Percentiles rank a stretch among this genome's conserved stretches.
phyloP scores from a whole-genome alignment of 2,797 vertebrate species.

The Phalloptychus januarius region DNA sequence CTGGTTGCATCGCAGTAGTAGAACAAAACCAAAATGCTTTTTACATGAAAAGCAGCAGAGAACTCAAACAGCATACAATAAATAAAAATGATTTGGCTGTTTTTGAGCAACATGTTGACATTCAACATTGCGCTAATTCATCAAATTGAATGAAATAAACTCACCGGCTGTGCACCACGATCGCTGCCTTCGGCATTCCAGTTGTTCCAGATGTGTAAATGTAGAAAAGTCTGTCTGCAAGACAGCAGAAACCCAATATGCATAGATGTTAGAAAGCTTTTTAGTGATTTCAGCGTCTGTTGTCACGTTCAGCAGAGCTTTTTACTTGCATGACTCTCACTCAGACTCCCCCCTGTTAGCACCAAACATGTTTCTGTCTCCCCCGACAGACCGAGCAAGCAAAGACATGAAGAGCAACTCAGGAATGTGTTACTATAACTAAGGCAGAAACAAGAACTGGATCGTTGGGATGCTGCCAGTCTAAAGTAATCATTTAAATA shows the following conservation, averaged over 20 bases:
- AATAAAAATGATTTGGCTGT: background rate
- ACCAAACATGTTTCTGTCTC: conserved; percentile 30
- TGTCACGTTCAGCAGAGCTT: background rate
- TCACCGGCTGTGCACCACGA: conserved; percentile 88
- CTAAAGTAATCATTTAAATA: background rate
- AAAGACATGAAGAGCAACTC: conserved; percentile 54
- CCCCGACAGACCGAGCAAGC: conserved; percentile 44
- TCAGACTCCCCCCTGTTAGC: conserved; percentile 5
- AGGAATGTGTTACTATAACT: conserved; percentile 55
- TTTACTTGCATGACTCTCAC: conserved; percentile 13
- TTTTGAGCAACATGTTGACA: background rate
- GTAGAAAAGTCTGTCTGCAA: conserved; percentile 86
- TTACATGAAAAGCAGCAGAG: no score
- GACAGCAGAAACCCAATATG: background rate
- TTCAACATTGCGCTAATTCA: background rate
- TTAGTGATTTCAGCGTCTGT: background rate
- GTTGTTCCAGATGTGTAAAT: conserved; percentile 92
- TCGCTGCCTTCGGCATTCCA: conserved; percentile 88
- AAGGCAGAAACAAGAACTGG: background rate
- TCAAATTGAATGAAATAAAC: conserved; percentile 23
- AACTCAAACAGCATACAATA: no score
- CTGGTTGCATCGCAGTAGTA: no score
- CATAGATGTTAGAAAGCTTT: background rate
- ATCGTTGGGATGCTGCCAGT: background rate
- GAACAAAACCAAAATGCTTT: no score